Conservation (phyloP, 1,140 invertebrate species). For the Amphibalanus amphitrite region DNA sequence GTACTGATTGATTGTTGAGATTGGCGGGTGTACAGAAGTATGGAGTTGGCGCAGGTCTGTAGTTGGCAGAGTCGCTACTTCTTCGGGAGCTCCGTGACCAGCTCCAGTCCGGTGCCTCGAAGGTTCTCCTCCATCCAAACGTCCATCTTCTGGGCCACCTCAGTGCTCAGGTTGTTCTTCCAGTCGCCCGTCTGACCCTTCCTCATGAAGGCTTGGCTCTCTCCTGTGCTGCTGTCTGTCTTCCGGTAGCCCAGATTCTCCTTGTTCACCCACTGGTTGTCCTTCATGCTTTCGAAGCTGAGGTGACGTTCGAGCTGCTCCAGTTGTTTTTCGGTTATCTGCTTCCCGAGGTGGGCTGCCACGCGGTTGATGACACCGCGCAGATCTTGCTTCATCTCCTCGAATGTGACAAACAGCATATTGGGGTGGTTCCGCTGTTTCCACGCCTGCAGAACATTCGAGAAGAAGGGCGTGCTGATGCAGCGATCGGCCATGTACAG, state of each 20-base stretch:
- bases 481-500: background rate
- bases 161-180: constrained; percentile 28
- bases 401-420: constrained; percentile 9
- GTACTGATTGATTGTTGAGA: too few species aligned
- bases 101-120: constrained; percentile 3
- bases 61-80: too few species aligned
- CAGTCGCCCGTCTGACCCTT: constrained; percentile 30
- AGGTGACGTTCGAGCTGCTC: constrained; percentile 24
- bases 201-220: constrained; percentile 16
- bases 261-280: constrained; percentile 53
- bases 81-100: background rate
- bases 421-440: constrained; percentile 6
- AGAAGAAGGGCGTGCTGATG: constrained; percentile 3
- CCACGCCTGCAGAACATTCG: constrained; percentile 10
- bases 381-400: constrained; percentile 14
- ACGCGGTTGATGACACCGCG: constrained; percentile 18
- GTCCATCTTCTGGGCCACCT: constrained; percentile 27
- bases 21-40: too few species aligned
- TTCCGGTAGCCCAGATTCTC: constrained; percentile 23
- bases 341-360: constrained; percentile 23
- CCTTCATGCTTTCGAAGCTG: constrained; percentile 40
- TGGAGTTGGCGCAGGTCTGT: too few species aligned
- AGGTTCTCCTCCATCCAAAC: constrained; percentile 20
- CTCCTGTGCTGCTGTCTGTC: constrained; percentile 17
- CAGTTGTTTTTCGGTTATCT: constrained; percentile 21